These are phyloP conservation scores for Epizoanthus rinbou DNA, from an alignment of 92 coral and sea anemone genomes.

Conservation along the genomic window DNA sequence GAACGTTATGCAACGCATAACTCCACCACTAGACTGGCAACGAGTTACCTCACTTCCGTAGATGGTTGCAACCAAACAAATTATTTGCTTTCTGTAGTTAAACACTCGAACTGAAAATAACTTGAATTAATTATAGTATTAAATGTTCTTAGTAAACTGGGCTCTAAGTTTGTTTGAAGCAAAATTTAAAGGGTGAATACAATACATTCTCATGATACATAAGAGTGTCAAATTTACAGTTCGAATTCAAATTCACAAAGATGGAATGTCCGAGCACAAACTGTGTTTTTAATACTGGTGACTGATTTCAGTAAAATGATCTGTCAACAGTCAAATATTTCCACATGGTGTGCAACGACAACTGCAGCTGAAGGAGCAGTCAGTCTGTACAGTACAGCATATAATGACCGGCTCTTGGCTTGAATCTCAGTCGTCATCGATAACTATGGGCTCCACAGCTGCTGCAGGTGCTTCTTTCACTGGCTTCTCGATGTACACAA, in stretches of 20 bases:
- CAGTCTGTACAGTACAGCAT: background rate
- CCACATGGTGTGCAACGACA: background rate
- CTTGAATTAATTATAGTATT: background rate
- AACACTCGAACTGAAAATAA: background rate
- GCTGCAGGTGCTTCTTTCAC: constrained; percentile 38
- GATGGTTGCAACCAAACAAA: background rate
- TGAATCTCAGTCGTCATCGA: constrained; percentile 74
- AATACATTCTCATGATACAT: background rate
- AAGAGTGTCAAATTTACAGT: background rate
- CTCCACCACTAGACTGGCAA: background rate
- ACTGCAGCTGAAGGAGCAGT: background rate
- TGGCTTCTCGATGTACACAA: constrained; percentile 62
- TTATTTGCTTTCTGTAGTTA: too few species aligned
- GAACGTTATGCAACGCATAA: too few species aligned
- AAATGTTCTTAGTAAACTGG: background rate
- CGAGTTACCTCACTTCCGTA: background rate
- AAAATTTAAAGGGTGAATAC: too few species aligned
- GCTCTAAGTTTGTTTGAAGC: background rate
- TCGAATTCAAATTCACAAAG: constrained; percentile 6
- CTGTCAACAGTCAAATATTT: too few species aligned
- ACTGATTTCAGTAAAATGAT: too few species aligned
- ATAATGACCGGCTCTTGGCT: background rate
- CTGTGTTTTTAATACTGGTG: too few species aligned
- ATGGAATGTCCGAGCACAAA: too few species aligned
- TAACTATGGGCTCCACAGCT: constrained; percentile 76